Base-by-base conservation (phyloP, 2,888 invertebrate genomes). In the Eupithecia subumbrata region DNA sequence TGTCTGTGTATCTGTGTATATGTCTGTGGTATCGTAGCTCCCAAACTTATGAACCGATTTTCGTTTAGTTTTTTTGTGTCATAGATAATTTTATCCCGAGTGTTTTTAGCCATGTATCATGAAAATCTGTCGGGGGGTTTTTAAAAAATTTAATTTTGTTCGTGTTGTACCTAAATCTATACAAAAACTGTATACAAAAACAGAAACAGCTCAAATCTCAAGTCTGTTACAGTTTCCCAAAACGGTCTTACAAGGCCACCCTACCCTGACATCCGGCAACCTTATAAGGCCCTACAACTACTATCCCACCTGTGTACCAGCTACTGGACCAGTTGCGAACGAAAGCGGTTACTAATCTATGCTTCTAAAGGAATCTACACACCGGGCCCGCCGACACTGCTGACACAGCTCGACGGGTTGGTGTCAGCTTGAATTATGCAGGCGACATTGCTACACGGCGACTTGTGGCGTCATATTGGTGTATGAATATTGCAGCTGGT, bases 311-410 rank as follows among this genome's bases (percentile, higher is more conserved):
- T 68, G 67, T 40, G 67, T 40, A 64, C n/a, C 69, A 30, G 45
- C 60, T 68, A 74, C 72, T 68, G 75, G 72, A 76, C 77, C 74
- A 79, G 79, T 75, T 75, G 45, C 63, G 45, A 72, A 78, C 71
- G 75, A 75, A 76, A 75, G 76, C 75, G 56, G 67, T 56, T 73
- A 68, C 60, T 63, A 45, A 68, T 64, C 66, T 45, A 64, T 34
- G 60, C 60, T 56, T 60, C 11, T 60, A 14, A 60, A 60, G 60
- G 60, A 60, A 25, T 25, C 25, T 25, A 60, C 60, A 60, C 60
- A 60, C 25, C 4, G 8, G 14, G 25, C n/a, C n/a, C 22, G 60
- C 22, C 25, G 60, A 25, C 25, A 5, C 0, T 2, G n/a, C 5
- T 22, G n/a, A 22, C 56, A 22, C 22, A 22, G 56, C 11, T 3